These are phyloP conservation scores for Lymantria monacha DNA, from an alignment of 2,888 invertebrate species.

Conservation along the genomic window DNA sequence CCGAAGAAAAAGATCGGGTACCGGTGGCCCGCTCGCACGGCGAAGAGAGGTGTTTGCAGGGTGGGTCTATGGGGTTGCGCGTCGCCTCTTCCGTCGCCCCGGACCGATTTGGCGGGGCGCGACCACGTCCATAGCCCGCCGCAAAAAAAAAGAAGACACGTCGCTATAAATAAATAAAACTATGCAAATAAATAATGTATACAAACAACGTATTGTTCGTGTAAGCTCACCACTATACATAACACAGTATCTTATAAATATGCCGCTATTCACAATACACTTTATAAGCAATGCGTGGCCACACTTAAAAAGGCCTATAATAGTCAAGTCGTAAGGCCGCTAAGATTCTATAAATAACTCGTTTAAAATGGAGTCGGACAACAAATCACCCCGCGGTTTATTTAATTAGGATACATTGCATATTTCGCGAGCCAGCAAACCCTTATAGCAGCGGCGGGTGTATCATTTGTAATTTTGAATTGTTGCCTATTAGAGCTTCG, in stretches of 20 bases:
- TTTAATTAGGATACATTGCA: constrained; percentile 43
- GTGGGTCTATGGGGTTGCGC: no score
- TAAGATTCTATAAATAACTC: constrained; percentile 47
- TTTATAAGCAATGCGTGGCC: constrained; percentile 15
- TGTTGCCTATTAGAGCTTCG: neutral
- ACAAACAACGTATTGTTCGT: neutral
- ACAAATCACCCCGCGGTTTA: constrained; percentile 43
- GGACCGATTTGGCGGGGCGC: no score
- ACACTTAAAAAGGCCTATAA: constrained; percentile 31
- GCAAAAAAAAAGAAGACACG: no score
- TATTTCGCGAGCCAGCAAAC: constrained; percentile 2
- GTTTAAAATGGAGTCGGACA: constrained; percentile 36
- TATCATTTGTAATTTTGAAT: constrained; percentile 1
- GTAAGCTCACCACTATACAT: neutral
- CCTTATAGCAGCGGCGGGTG: neutral
- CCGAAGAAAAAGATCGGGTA: no score
- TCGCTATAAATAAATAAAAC: neutral
- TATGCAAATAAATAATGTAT: neutral
- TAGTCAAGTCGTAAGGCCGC: constrained; percentile 21
- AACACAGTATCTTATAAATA: constrained; percentile 3
- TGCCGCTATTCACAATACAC: neutral
- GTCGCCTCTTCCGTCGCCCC: no score
- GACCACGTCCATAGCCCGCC: no score
- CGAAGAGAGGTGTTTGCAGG: no score
- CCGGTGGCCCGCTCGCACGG: no score